Base-by-base conservation (phyloP, 2,888 invertebrate genomes). In the Taphrorychus bicolor region DNA sequence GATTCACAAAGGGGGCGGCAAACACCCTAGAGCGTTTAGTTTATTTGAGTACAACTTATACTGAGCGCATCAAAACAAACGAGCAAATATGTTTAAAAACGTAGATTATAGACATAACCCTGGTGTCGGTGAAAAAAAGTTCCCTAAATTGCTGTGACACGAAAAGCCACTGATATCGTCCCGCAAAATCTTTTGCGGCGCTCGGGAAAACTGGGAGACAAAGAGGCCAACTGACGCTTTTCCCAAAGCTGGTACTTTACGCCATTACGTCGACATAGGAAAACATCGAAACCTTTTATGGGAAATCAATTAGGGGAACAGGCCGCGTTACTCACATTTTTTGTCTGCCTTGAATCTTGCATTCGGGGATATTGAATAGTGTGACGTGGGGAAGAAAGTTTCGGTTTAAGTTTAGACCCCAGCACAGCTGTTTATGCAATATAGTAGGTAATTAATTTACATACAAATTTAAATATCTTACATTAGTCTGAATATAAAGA, bases 271-370 rank as follows among this genome's bases (percentile, higher is more conserved):
- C 42, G 52, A 64, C 51, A 54, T 57, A 52, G 64, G 65, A 64
- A 81, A 81, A 81, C 79, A 80, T 69, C 77, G 78, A 79, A 81
- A 81, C 81, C 81, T 82, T 82, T 81, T 82, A 82, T 81, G 79
- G 82, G 79, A 82, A 82, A 82, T 82, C 82, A 82, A 82, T 82
- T 82, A 82, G 64, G 56, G 48, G 58, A 70, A 63, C 57, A 32
- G 63, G 9, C 32, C 32, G 32, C 11, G 9, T 32, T 32, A 32
- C 32, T 32, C 32, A n/a, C 32, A 32, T 7, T 32, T 32, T 32
- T 32, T 32, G 69, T 61, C 51, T 69, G 56, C 54, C 61, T 62
- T 17, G 40, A n/a, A 17, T 32, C 52, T 58, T 57, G n/a, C n/a
- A n/a, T n/a, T n/a, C n/a, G 32, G 32, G 32, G 32, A 32, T 7